These are phyloP conservation scores for Stenodera caucasica DNA, from an alignment of 2,888 invertebrate species.

Conservation along the genomic window DNA sequence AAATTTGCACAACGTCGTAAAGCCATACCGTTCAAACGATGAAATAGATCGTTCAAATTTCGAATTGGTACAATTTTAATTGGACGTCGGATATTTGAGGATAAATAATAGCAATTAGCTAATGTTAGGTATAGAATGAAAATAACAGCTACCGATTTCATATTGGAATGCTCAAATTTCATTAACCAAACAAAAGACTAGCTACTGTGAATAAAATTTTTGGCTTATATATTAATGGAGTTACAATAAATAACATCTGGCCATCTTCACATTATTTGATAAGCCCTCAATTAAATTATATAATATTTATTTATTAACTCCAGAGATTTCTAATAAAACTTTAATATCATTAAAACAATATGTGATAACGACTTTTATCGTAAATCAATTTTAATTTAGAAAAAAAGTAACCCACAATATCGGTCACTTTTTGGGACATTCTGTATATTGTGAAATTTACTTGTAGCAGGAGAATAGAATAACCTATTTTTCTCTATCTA, in stretches of 20 bases:
- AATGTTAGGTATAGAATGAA: conserved; percentile 7
- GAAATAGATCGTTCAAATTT: conserved; percentile 26
- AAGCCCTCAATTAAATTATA: not conserved
- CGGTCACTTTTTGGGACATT: too few relatives aligned
- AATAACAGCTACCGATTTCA: conserved; percentile 13
- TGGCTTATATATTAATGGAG: not conserved
- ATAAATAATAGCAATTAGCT: conserved; percentile 15
- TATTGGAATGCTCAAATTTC: too few relatives aligned
- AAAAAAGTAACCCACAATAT: too few relatives aligned
- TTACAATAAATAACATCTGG: not conserved
- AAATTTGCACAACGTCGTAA: conserved; percentile 46
- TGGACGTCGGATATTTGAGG: conserved; percentile 8
- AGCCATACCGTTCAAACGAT: conserved; percentile 21
- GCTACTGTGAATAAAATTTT: not conserved
- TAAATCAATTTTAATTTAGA: too few relatives aligned
- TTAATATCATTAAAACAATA: too few relatives aligned
- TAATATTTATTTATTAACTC: not conserved
- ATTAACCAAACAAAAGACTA: not conserved
- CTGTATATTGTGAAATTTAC: too few relatives aligned
- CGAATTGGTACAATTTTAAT: conserved; percentile 6
- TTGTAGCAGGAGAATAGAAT: too few relatives aligned
- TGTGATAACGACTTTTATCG: too few relatives aligned
- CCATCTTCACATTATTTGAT: conserved; percentile 1
- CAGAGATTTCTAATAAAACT: too few relatives aligned
- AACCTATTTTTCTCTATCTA: too few relatives aligned